Percentiles rank a stretch among this genome's conserved stretches.
Evolutionary conservation across 2,113 vertebrate genomes (phyloP).

Genomic region (Ptilorrhoa leucosticta): DNA sequence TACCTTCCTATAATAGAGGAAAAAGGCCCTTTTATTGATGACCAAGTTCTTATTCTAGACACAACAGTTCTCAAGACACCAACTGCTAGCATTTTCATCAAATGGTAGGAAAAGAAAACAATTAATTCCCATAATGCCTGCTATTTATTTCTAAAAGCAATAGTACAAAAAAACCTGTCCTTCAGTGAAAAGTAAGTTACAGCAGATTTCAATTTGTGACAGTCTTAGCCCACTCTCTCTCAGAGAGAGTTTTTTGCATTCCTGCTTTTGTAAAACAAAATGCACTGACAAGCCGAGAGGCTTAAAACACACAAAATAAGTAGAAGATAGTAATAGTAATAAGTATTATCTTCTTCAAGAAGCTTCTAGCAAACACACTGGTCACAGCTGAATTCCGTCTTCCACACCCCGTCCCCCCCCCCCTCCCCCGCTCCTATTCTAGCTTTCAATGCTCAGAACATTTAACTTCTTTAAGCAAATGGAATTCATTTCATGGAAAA

Average conservation of each 20-base stretch:
- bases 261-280: neutral
- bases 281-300: rapidly evolving
- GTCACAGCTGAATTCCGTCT: neutral
- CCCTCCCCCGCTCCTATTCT: neutral
- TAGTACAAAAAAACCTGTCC: neutral
- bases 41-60: neutral
- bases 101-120: neutral
- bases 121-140: neutral
- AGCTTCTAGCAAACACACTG: neutral
- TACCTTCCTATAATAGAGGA: neutral
- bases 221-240: neutral
- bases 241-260: neutral
- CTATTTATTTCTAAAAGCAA: neutral
- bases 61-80: neutral
- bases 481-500: neutral
- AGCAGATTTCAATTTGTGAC: neutral
- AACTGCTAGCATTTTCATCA: neutral
- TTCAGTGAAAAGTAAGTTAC: neutral
- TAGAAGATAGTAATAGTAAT: too few species aligned
- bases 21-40: neutral
- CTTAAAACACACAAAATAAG: neutral
- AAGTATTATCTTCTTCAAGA: neutral
- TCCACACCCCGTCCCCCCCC: neutral
- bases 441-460: neutral
- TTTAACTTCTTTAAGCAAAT: neutral